Conservation (phyloP, 2,888 invertebrate genomes). For the Coleophora flavipennella region DNA sequence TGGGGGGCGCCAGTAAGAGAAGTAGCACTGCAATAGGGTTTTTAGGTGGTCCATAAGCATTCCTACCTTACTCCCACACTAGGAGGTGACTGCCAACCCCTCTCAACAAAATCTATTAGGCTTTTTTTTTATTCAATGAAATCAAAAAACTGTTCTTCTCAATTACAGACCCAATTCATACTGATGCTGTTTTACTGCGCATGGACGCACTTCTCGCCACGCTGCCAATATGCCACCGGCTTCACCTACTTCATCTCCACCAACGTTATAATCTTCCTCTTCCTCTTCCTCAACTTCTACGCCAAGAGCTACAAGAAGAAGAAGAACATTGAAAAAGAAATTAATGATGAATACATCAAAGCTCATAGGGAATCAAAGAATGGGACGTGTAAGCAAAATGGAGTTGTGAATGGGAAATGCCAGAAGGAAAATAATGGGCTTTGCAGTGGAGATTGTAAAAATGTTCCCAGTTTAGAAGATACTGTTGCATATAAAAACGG, state of each 20-base stretch:
- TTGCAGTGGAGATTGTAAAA: conserved; percentile 29
- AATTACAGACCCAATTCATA: conserved; percentile 75
- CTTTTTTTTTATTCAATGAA: too few relatives aligned
- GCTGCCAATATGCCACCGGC: conserved; percentile 74
- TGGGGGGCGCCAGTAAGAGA: too few relatives aligned
- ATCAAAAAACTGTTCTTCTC: too few relatives aligned
- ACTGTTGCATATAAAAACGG: conserved; percentile 42
- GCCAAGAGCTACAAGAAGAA: conserved; percentile 68
- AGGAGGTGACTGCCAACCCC: too few relatives aligned
- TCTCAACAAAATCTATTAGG: too few relatives aligned
- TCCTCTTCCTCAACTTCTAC: conserved; percentile 79
- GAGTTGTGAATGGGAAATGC: conserved; percentile 19
- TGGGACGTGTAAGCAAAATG: conserved; percentile 23
- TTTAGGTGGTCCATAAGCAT: too few relatives aligned
- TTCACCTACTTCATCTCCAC: conserved; percentile 68
- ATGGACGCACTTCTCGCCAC: conserved; percentile 67
- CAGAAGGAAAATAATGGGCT: conserved; percentile 28
- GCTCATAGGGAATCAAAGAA: conserved; percentile 27
- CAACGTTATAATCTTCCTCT: conserved; percentile 75
- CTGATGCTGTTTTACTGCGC: conserved; percentile 77
- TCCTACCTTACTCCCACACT: too few relatives aligned
- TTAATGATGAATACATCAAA: conserved; percentile 28
- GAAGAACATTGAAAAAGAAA: conserved; percentile 30
- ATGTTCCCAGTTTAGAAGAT: conserved; percentile 31
- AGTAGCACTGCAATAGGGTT: too few relatives aligned